Base-by-base conservation (phyloP, 2,888 invertebrate genomes). In the Drosophila fungiperda region DNA sequence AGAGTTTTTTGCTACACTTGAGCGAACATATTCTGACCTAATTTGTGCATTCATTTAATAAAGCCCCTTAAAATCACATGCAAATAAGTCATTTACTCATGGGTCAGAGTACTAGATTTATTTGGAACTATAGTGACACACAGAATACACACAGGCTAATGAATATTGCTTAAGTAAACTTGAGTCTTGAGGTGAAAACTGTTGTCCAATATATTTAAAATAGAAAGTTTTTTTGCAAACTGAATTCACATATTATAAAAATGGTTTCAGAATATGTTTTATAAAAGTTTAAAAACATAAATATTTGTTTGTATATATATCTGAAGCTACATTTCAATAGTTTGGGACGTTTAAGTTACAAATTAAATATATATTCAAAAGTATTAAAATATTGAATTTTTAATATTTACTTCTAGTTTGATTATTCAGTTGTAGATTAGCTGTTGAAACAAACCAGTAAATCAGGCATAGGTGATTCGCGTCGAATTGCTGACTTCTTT, bases 1-100 rank as follows among this genome's bases (percentile, higher is more conserved):
- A 92, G 52, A 92, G 92, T 74, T 92, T 92, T 81, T 75, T 92
- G 74, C 72, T 89, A 40, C 82, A 80, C 49, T 82, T 92, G 26
- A 92, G 84, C 36, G 54, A 76, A 64, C 67, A 72, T 7, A 75
- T 90, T 57, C 75, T 67, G 8, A 45, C 7, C 33, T 76, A 73
- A 72, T 45, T 23, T 15, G 15, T 7, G 23, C 23, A 45, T 45
- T 45, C 23, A 70, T 73, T 81, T 65, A 77, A 78, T 78, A 71
- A 70, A 76, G 42, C 48, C 52, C 54, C 49, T 60, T 55, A 15
- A 60, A 58, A 52, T 36, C 23, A 74, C 20, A 64, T 17, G n/a
- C 9, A 45, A 64, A 33, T 23, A 45, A 26, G 20, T 29, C 4
- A 49, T 48, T 45, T 40, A 61, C 33, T 42, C 36, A 50, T 36